Evolutionary conservation across 2,797 vertebrate genomes (phyloP), one percentile per base, ranked within the genome.

Genomic region (Lemur catta): DNA sequence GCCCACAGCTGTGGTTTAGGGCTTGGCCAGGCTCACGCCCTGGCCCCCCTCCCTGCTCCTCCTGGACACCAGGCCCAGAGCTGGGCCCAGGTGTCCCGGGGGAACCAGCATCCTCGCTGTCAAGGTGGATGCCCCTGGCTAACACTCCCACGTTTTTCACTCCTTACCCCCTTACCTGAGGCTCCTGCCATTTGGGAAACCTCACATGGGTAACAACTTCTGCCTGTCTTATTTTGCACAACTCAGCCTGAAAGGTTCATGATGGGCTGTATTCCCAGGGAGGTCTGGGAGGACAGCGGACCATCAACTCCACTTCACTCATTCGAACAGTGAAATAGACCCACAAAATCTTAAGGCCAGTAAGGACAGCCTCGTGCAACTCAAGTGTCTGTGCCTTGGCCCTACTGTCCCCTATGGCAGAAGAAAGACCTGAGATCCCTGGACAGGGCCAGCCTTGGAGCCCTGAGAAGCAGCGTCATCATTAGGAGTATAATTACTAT

Each of bases 11-110:
- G 35, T 38, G 18, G 33, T 2, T 63, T 38, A n/a, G 17, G 13
- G 20, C 2, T 9, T 10, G 41, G 28, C 15, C 4, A 24, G 33
- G 1, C 11, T 57, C 4, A 0, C 30, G 11, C 2, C 33, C 38
- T n/a, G 24, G 1, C 2, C 18, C 6, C 18, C 7, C 35, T 38
- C 43, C 4, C 15, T 12, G 41, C 12, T 74, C 59, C 38, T 15
- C 26, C 24, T 20, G 18, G 85, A 6, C 28, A 15, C 20, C 22
- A 65, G 35, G 4, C 35, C 22, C 28, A 61, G 35, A 65, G 26
- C 35, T 38, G 74, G 20, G n/a, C 18, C 12, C n/a, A 65, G 38
- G 7, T 2, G 4, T 14, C 15, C 15, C 50, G 28, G 12, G 8
- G 50, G 12, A 11, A 4, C 24, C 35, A 6, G 2, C 6, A 12